These are phyloP conservation scores for Xiphophorus hellerii DNA, from an alignment of 2,113 vertebrate species.

Conservation along the genomic window DNA sequence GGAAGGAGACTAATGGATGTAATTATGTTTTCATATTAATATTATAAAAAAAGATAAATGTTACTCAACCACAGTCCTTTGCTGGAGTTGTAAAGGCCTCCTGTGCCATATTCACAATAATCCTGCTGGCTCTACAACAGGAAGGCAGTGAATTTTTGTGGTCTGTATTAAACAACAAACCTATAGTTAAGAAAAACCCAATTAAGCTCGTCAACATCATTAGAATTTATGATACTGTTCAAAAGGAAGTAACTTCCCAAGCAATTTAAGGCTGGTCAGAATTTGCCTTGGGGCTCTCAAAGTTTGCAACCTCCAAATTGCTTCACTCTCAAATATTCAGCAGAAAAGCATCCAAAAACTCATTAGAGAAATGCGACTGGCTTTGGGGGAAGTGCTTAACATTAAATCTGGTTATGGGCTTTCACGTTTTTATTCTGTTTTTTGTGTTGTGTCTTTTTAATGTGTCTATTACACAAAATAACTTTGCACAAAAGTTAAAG, in stretches of 20 bases:
- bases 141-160: slow-evolving; percentile 59
- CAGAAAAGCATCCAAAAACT: slow-evolving; percentile 71
- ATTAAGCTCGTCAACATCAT: slow-evolving; percentile 73
- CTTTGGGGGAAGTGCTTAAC: slow-evolving; percentile 56
- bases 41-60: slow-evolving; percentile 33
- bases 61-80: slow-evolving; percentile 44
- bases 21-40: slow-evolving; percentile 41
- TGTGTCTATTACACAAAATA: slow-evolving; percentile 25
- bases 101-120: slow-evolving; percentile 49
- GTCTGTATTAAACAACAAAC: slow-evolving; percentile 71
- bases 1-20: slow-evolving; percentile 2
- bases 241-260: slow-evolving; percentile 67
- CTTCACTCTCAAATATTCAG: slow-evolving; percentile 52
- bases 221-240: slow-evolving; percentile 77
- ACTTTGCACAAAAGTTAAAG: slow-evolving; percentile 15
- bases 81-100: slow-evolving; percentile 43
- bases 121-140: slow-evolving; percentile 31
- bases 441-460: slow-evolving; percentile 40
- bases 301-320: slow-evolving; percentile 64
- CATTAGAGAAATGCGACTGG: slow-evolving; percentile 58
- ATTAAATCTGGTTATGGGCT: slow-evolving; percentile 27
- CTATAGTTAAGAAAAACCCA: slow-evolving; percentile 68
- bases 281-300: slow-evolving; percentile 65
- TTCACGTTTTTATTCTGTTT: slow-evolving; percentile 52
- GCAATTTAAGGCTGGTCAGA: slow-evolving; percentile 60